These are phyloP conservation scores for Ameiurus melas DNA, from an alignment of 2,113 vertebrate species.

Conservation along the genomic window DNA sequence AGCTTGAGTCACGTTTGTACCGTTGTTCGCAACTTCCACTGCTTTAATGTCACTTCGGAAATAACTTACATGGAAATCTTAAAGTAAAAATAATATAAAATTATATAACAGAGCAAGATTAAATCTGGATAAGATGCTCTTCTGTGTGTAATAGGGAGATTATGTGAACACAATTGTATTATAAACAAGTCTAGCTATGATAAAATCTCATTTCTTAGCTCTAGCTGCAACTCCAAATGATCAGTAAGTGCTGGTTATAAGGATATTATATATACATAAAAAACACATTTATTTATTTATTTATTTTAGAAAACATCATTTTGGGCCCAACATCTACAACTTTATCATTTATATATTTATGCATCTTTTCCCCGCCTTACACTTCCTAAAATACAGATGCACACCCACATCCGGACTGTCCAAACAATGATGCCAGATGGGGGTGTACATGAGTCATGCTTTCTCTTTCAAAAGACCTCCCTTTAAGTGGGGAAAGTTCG, in stretches of 20 bases:
- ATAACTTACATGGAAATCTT: background rate
- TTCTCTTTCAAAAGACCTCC: background rate
- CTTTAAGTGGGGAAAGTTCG: background rate
- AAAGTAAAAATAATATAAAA: background rate
- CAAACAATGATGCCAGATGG: conserved; percentile 16
- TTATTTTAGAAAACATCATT: background rate
- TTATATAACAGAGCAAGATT: background rate
- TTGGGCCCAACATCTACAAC: background rate
- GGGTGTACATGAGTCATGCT: conserved; percentile 45
- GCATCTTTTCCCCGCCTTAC: background rate
- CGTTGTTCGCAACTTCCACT: conserved; percentile 41
- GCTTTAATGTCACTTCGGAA: background rate
- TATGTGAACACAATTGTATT: background rate
- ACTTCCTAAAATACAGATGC: conserved; percentile 20
- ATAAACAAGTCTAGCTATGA: background rate
- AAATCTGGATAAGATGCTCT: background rate
- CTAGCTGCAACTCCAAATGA: background rate
- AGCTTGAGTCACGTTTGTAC: background rate
- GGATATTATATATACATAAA: too few species aligned
- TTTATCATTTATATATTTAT: background rate
- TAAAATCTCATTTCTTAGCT: background rate
- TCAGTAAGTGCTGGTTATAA: too few species aligned
- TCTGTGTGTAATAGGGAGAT: too few species aligned
- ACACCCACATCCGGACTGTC: conserved; percentile 18
- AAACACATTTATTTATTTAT: too few species aligned